These are phyloP conservation scores for Pararge aegeria DNA, from an alignment of 1,140 invertebrate species.

Conservation along the genomic window DNA sequence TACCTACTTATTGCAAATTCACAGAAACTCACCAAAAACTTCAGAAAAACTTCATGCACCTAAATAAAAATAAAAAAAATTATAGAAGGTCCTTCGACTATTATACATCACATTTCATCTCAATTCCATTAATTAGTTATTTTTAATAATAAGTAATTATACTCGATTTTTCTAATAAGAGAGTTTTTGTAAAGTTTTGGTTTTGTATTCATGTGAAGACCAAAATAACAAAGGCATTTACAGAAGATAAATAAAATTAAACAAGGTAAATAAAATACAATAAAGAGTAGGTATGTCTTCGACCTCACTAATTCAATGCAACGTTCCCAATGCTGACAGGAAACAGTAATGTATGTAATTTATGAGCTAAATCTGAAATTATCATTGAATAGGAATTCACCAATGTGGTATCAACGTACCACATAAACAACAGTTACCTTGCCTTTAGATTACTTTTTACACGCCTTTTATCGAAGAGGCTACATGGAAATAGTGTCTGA, in stretches of 20 bases:
- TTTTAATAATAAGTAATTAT: too few species aligned
- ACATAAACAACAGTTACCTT: conserved; percentile 19
- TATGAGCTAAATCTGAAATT: conserved; percentile 22
- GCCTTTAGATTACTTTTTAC: conserved; percentile 19
- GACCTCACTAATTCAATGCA: conserved; percentile 3
- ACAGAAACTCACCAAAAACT: too few species aligned
- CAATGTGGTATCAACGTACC: conserved; percentile 3
- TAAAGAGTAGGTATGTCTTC: not conserved
- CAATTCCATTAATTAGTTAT: too few species aligned
- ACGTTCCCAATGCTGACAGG: conserved; percentile 6
- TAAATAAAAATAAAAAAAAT: too few species aligned
- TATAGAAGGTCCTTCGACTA: too few species aligned
- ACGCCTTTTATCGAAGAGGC: conserved; percentile 15
- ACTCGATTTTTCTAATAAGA: too few species aligned
- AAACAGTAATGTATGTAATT: conserved; percentile 24
- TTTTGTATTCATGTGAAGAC: too few species aligned
- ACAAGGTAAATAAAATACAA: not conserved
- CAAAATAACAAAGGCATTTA: too few species aligned
- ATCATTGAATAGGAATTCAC: conserved; percentile 25
- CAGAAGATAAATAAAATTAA: not conserved
- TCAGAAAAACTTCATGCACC: too few species aligned
- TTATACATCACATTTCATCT: too few species aligned
- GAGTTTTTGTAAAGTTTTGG: too few species aligned
- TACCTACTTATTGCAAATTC: too few species aligned
- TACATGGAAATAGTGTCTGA: conserved; percentile 6